Percentiles rank a stretch among this genome's conserved stretches.
Evolutionary conservation across 2,888 invertebrate genomes (phyloP).

Genomic region (Trichopria drosophilae): DNA sequence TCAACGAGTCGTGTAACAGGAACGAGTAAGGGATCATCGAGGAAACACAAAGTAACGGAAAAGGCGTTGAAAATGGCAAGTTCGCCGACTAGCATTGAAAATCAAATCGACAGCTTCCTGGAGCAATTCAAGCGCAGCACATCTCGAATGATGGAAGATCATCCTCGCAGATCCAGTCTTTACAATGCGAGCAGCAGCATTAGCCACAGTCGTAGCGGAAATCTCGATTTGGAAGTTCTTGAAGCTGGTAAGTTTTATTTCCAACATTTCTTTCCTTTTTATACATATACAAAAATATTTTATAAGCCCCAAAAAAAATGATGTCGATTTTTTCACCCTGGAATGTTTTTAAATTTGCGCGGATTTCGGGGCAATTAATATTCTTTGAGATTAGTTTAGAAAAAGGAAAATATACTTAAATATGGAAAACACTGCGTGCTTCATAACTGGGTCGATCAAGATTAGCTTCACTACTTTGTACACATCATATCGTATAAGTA

Average conservation of each 20-base stretch:
- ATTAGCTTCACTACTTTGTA: no score
- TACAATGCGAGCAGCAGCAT: slow-evolving; percentile 52
- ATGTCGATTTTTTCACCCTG: background rate
- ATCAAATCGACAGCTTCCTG: slow-evolving; percentile 82
- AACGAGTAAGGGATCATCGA: no score
- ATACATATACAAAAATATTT: background rate
- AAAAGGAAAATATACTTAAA: no score
- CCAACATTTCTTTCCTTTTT: background rate
- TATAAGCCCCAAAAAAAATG: background rate
- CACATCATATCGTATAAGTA: no score
- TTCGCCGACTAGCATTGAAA: slow-evolving; percentile 75
- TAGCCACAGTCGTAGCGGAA: slow-evolving; percentile 53
- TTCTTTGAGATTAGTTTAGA: no score
- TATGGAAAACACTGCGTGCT: no score
- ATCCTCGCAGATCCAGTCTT: slow-evolving; percentile 39
- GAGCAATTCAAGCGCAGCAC: slow-evolving; percentile 81
- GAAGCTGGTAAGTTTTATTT: slow-evolving; percentile 49
- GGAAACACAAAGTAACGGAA: no score
- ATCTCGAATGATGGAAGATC: slow-evolving; percentile 73
- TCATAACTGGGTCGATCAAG: no score
- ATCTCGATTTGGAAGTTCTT: slow-evolving; percentile 54
- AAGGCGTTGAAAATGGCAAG: slow-evolving; percentile 61
- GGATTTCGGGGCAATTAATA: no score
- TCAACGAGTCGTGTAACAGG: no score
- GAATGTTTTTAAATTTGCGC: no score